Evolutionary conservation across 2,113 vertebrate species (phyloP).

Genomic region (Cyprinodon variegatus): DNA sequence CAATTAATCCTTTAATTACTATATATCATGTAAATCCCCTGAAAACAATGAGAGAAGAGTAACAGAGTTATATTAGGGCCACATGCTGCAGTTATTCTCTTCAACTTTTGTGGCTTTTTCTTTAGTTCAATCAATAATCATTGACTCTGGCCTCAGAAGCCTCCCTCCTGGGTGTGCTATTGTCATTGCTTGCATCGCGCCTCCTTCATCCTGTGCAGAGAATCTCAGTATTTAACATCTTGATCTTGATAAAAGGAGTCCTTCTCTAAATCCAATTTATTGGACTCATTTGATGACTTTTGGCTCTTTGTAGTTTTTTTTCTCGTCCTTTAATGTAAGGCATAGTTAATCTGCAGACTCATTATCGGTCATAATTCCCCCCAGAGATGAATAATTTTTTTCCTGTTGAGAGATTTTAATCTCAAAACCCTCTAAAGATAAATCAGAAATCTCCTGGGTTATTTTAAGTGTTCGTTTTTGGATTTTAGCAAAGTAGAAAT

Average conservation of each 20-base stretch:
- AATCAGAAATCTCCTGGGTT: too few relatives aligned
- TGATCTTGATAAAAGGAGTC: not conserved
- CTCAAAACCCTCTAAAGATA: not conserved
- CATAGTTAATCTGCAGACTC: not conserved
- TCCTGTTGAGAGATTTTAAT: not conserved
- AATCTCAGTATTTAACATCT: not conserved
- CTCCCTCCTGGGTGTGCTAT: not conserved
- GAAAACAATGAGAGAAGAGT: slow-evolving; percentile 29
- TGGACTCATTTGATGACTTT: not conserved
- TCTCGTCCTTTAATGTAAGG: not conserved
- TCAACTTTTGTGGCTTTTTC: not conserved
- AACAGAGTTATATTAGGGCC: slow-evolving; percentile 21
- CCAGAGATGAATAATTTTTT: not conserved
- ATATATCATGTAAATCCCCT: slow-evolving; percentile 47
- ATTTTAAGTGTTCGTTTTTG: not conserved
- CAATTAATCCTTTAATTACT: slow-evolving; percentile 43
- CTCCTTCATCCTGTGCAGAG: not conserved
- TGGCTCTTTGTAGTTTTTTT: not conserved
- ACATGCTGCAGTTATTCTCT: slow-evolving; percentile 22
- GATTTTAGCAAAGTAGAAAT: too few relatives aligned
- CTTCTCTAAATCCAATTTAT: not conserved
- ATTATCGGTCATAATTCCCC: not conserved
- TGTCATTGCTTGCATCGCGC: not conserved
- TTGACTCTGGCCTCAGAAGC: slow-evolving; percentile 13
- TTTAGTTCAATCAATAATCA: not conserved